phyloP scores from a whole-genome alignment of 2,888 invertebrate species.

The Nomada hirtipes region DNA sequence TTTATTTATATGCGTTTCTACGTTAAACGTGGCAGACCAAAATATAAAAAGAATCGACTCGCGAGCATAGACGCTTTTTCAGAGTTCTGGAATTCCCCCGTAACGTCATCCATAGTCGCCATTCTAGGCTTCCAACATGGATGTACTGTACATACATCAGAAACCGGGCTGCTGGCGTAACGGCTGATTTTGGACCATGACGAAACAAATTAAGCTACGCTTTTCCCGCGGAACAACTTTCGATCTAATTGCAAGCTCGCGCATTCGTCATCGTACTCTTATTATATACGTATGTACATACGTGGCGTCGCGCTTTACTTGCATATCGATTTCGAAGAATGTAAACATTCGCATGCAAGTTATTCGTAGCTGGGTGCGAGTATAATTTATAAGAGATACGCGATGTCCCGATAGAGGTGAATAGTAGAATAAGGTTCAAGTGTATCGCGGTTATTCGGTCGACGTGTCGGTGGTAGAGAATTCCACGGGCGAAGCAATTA shows the following conservation, averaged over 20 bases:
- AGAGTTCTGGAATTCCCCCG: conserved; percentile 69
- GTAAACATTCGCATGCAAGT: conserved; percentile 21
- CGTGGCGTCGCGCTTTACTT: conserved; percentile 29
- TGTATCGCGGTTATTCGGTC: conserved; percentile 11
- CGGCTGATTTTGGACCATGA: conserved; percentile 53
- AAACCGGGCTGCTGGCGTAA: conserved; percentile 45
- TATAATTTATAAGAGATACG: conserved; percentile 8
- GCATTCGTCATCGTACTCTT: not conserved
- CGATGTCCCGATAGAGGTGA: not conserved
- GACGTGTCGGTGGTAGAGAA: conserved; percentile 10
- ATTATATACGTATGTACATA: conserved; percentile 2
- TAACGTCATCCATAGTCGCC: conserved; percentile 66
- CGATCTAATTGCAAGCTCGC: conserved; percentile 10
- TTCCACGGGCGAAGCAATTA: conserved; percentile 1
- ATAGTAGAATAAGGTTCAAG: conserved; percentile 1
- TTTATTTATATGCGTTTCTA: not conserved
- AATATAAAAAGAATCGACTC: not conserved
- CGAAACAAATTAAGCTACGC: conserved; percentile 36
- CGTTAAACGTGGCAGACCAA: not conserved
- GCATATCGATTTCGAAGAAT: conserved; percentile 22
- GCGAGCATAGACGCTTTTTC: conserved; percentile 47
- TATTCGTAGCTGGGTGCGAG: not conserved
- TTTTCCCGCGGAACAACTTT: conserved; percentile 21
- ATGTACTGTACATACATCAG: not conserved
- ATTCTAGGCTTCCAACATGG: conserved; percentile 14